A percentile compares a stretch with the other conserved stretches of the same genome.
Evolutionary conservation across 1,140 invertebrate genomes (phyloP).

Genomic region (Yoshiicerus persimilis): DNA sequence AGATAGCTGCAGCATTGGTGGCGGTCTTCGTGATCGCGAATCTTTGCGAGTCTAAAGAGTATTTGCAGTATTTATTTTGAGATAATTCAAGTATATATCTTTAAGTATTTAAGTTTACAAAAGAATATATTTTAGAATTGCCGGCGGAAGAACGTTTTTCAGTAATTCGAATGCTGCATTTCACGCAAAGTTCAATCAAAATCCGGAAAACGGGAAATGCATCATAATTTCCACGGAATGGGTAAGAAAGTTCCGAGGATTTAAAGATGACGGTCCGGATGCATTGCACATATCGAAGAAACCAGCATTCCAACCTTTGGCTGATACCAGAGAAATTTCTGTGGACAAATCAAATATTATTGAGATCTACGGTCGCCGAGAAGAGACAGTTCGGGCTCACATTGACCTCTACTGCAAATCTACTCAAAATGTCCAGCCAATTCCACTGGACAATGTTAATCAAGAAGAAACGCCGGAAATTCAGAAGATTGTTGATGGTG

Average conservation of each 20-base stretch:
- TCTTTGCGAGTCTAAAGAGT: too few species aligned
- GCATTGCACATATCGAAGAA: neutral
- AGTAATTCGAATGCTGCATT: neutral
- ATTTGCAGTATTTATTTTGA: too few species aligned
- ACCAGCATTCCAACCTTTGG: neutral
- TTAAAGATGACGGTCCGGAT: neutral
- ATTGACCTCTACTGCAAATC: neutral
- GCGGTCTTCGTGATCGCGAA: too few species aligned
- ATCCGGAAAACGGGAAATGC: neutral
- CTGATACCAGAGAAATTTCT: neutral
- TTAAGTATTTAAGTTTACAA: too few species aligned
- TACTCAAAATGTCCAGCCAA: neutral
- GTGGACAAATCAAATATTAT: neutral
- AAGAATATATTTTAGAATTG: too few species aligned
- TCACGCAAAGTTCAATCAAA: neutral
- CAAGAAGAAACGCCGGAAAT: neutral
- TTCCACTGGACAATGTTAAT: neutral
- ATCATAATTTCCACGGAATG: neutral
- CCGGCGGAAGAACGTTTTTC: neutral
- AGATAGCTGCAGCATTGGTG: too few species aligned
- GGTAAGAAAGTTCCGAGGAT: neutral
- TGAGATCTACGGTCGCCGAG: neutral
- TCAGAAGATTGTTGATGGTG: conserved; percentile 23
- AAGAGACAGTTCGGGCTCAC: neutral
- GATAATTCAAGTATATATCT: too few species aligned